Base-by-base conservation (phyloP, 2,113 vertebrate species). In the Panthera tigris region DNA sequence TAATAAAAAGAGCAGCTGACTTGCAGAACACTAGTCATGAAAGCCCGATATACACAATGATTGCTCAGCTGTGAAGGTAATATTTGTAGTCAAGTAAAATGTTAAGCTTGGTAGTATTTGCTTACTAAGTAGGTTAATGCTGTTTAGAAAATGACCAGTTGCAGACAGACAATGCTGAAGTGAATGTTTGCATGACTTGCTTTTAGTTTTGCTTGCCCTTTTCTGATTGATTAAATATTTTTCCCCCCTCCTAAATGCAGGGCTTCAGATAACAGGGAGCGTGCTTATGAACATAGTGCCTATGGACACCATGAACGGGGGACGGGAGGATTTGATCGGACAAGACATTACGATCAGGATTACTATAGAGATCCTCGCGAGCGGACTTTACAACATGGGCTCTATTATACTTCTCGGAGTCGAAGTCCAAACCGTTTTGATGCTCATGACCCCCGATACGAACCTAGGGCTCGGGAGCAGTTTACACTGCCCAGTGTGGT, bases 221-320 rank as follows among this genome's bases (percentile, higher is more conserved):
- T 97, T 98, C 98, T 98, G 98, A 98, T 90, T 97, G 88, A 97
- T 95, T 97, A 94, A 50, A 4, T 99, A 63, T 98, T 99, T 99
- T 97, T 98, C 98, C 98, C 98, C 98, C 99, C 98, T 98, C 99
- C 98, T 98, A 98, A 98, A 98, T 98, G 98, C 99, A 99, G 99
- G 99, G 99, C 99, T 98, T 99, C 99, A 98, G 99, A 99, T 97
- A 99, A 99, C 99, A 99, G 99, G 98, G 99, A 99, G 98, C 99
- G 99, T 98, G 98, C 99, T 97, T 99, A 99, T 98, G 99, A 99
- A 99, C 99, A 99, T 99, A 99, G 99, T 99, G 99, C 99, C 99
- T 99, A 99, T 98, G 99, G 99, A 99, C 99, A 99, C 99, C 99
- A 99, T 95, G 99, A 99, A 98, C 99, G 99, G 98, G 99, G 99